Evolutionary conservation across 2,888 invertebrate species (phyloP).

Genomic region (Drosophila neutralis): DNA sequence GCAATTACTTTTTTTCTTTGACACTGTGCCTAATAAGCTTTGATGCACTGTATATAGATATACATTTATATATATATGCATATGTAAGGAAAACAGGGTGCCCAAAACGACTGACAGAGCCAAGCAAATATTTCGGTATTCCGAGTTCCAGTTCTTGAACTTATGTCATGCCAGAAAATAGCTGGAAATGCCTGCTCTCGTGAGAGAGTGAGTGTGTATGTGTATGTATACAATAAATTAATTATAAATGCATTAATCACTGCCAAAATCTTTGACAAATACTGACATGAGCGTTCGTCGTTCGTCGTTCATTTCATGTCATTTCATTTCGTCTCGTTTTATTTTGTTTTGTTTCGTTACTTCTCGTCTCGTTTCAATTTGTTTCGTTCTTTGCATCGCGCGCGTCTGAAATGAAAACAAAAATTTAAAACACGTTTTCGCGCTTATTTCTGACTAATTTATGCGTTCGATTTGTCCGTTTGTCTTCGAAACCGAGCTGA

Average conservation of each 20-base stretch:
- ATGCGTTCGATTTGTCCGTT: constrained; percentile 75
- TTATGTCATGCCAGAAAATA: constrained; percentile 70
- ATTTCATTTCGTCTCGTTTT: constrained; percentile 34
- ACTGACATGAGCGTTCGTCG: constrained; percentile 80
- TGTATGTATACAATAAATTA: constrained; percentile 74
- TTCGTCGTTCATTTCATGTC: constrained; percentile 65
- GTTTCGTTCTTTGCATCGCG: constrained; percentile 35
- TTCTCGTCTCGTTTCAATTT: constrained; percentile 6
- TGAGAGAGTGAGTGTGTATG: constrained; percentile 18
- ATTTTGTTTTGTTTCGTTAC: background rate
- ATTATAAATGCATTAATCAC: constrained; percentile 83
- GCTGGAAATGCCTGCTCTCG: constrained; percentile 36
- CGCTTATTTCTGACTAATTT: constrained; percentile 79
- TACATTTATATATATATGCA: background rate
- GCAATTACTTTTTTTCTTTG: too few relatives aligned
- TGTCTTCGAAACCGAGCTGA: constrained; percentile 43
- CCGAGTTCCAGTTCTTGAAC: constrained; percentile 53
- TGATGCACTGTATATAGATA: background rate
- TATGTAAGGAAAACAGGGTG: background rate
- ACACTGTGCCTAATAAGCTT: too few relatives aligned
- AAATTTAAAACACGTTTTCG: constrained; percentile 81
- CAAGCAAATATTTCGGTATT: constrained; percentile 7
- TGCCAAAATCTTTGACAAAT: constrained; percentile 82
- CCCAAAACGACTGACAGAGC: constrained; percentile 13
- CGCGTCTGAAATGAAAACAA: constrained; percentile 73